Base-by-base conservation (phyloP, 2,113 vertebrate genomes). In the Malurus cyaneus region DNA sequence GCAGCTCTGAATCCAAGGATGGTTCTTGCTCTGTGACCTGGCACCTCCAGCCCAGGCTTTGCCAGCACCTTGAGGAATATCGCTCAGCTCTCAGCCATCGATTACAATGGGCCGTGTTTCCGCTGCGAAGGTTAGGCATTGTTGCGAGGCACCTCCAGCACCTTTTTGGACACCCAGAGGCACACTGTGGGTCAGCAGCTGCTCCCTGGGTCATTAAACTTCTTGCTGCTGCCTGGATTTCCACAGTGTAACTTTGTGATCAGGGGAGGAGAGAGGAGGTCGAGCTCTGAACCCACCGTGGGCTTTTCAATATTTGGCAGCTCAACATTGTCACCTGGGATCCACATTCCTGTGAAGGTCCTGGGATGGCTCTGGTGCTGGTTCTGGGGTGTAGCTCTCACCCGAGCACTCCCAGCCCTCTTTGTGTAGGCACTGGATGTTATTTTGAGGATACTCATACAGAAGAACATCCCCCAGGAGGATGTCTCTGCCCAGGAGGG, bases 311-410 rank as follows among this genome's bases (percentile, higher is more conserved):
- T 65, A 36, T 76, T 72, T 86, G 59, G 7, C 36, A 31, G 1
- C 46, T 91, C 2, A 2, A 18, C 21, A 5, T 25, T 44, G 15
- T 54, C 8, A 11, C 34, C 32, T 26, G 59, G 25, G 36, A 44
- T 57, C 41, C 25, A 12, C 49, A 28, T 46, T 53, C 20, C n/a
- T 64, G 11, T 0, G 1, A 21, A 70, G 50, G 25, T 57, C 24
- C 70, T 88, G 42, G 60, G 8, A 47, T 0, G 0, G 13, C 28
- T 86, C 13, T 0, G 0, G 46, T 73, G 77, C 28, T 86, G 57
- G 11, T 14, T 79, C 16, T 0, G 5, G 36, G 28, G 31, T 61
- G 36, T 41, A 72, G 54, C 50, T 88, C 47, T 86, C 46, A 70
- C 23, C 11, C 25, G 53, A 50, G 34, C 1, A 0, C 41, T 89